These are phyloP conservation scores for Eurytoma adleriae DNA, from an alignment of 2,888 invertebrate species.

Conservation along the genomic window DNA sequence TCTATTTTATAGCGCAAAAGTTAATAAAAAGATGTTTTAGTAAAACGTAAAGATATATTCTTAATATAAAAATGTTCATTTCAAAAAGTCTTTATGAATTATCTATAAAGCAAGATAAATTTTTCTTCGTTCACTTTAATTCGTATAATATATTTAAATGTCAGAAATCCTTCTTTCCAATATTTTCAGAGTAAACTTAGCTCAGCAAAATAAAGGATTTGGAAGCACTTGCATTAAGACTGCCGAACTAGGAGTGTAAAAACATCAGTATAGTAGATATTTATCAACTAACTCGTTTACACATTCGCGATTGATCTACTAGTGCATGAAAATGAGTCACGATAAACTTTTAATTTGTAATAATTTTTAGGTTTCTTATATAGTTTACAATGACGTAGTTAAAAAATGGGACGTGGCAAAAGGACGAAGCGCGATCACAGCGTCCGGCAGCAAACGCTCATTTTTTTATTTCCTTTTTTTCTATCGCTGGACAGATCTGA, in stretches of 20 bases:
- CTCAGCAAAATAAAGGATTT: no score
- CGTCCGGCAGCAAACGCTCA: conserved; percentile 64
- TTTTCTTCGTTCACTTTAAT: no score
- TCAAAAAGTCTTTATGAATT: not conserved
- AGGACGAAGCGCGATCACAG: conserved; percentile 28
- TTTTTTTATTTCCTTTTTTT: conserved; percentile 29
- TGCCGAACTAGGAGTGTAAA: not conserved
- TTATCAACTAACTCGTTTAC: not conserved
- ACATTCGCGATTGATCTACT: not conserved
- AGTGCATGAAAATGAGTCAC: conserved; percentile 43
- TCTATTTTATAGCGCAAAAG: no score
- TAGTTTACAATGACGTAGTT: conserved; percentile 13
- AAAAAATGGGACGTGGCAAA: conserved; percentile 15
- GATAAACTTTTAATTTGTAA: conserved; percentile 21
- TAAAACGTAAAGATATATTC: no score
- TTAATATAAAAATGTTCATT: no score
- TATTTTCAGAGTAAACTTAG: no score
- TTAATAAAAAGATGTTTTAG: no score
- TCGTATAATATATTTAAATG: no score
- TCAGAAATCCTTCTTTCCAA: no score
- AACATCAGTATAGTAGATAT: not conserved
- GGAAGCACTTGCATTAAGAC: no score
- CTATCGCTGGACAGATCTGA: conserved; percentile 71
- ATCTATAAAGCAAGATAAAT: no score
- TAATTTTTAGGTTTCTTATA: conserved; percentile 55